Percentiles rank a stretch among this genome's conserved stretches.
Evolutionary conservation across 2,797 vertebrate genomes (phyloP).

Genomic region (Enteromius argenteus): DNA sequence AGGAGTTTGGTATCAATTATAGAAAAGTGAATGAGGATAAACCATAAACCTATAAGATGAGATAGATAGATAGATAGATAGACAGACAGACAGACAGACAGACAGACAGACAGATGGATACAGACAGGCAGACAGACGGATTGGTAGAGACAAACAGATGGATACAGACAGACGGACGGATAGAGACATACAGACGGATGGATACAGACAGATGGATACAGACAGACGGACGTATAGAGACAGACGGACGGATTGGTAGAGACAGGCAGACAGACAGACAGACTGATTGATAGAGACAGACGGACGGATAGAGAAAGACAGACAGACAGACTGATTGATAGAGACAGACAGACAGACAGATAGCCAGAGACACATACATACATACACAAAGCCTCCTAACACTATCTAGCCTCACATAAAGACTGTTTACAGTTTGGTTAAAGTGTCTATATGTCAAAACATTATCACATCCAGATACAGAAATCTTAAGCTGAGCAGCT

Average conservation of each 20-base stretch:
- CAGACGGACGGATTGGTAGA: too few species aligned
- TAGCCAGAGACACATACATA: background rate
- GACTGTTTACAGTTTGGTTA: constrained; percentile 20
- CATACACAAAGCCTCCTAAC: background rate
- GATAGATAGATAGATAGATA: background rate
- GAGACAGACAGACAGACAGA: background rate
- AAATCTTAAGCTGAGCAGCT: constrained; percentile 20
- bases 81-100: too few species aligned
- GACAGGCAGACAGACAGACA: too few species aligned
- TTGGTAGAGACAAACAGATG: too few species aligned
- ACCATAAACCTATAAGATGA: background rate
- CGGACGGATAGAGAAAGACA: background rate
- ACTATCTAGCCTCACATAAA: background rate
- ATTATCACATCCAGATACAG: constrained; percentile 45
- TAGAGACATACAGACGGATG: background rate
- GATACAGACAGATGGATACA: background rate
- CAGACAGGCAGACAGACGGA: background rate
- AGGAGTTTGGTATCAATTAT: constrained; percentile 22
- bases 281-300: too few species aligned
- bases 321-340: too few species aligned
- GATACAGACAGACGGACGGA: too few species aligned
- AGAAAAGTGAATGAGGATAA: constrained; percentile 1
- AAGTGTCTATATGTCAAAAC: constrained; percentile 31
- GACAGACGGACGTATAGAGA: too few species aligned
- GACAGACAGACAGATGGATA: background rate